These are phyloP conservation scores for Apodemus speciosus DNA, from an alignment of 2,113 vertebrate species.

Conservation along the genomic window DNA sequence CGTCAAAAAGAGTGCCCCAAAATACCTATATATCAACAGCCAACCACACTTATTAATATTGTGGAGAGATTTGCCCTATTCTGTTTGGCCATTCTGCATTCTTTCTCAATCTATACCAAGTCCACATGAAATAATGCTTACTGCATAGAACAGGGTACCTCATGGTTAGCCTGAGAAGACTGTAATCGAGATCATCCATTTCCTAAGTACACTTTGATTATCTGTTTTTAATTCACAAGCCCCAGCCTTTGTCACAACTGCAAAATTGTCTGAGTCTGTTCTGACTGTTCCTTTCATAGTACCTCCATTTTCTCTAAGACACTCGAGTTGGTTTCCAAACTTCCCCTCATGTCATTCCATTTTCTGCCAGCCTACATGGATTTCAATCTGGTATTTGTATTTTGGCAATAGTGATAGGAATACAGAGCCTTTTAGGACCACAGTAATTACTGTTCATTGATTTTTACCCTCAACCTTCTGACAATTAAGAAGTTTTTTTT, in stretches of 20 bases:
- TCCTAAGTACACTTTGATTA: not conserved
- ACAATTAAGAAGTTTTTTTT: slow-evolving; percentile 13
- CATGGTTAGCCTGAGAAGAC: not conserved
- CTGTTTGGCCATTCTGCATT: not conserved
- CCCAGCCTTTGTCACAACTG: not conserved
- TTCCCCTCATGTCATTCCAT: not conserved
- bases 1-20: not conserved
- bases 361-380: not conserved
- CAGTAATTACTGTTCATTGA: slow-evolving; percentile 12
- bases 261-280: not conserved
- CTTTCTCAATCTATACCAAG: not conserved
- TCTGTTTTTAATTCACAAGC: slow-evolving; percentile 5
- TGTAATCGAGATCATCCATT: slow-evolving; percentile 5
- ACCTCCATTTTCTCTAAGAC: not conserved
- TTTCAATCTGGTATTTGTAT: slow-evolving; percentile 1
- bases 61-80: not conserved
- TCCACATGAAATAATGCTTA: not conserved
- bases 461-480: not conserved
- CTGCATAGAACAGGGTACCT: not conserved
- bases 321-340: not conserved
- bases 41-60: not conserved
- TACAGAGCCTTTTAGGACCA: slow-evolving; percentile 6
- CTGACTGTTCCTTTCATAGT: not conserved
- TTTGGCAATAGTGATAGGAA: slow-evolving; percentile 5
- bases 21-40: not conserved